Base-by-base conservation (phyloP, 2,797 vertebrate genomes). In the Hydrocynus forskahlii region DNA sequence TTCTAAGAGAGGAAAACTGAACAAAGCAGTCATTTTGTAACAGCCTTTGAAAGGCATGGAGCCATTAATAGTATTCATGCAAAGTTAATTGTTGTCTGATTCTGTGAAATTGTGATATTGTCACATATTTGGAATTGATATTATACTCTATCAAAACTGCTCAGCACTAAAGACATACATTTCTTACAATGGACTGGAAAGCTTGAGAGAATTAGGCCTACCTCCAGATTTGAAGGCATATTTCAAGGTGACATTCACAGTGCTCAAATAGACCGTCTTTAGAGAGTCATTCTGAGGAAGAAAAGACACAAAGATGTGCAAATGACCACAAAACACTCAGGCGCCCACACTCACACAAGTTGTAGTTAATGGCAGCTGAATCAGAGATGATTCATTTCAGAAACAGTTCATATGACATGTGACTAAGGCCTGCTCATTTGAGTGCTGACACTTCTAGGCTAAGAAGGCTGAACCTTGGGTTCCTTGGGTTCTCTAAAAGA, bases 201-300 rank as follows among this genome's bases (percentile, higher is more conserved):
- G 7, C 40, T 87, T 50, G 66, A 57, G 21, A 4, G 40, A 29
- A 2, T 68, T 62, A n/a, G 21, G 45, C 77, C 80, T 89, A 95
- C 94, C 77, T 75, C 45, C 63, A 23, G 38, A 17, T 9, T 0
- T 35, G 0, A 93, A 85, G 19, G 89, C 57, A 79, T 94, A 94
- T 7, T 0, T 0, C 43, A 95, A 38, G 0, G 0, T 0, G 57
- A 92, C 89, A 21, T 81, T 55, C 76, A 95, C 0, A 0, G 8
- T 0, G 4, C 84, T 12, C 0, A 93, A 89, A 23, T 79, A 94
- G 68, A 86, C 89, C 0, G 0, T 21, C 0, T 92, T 87, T 0
- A 76, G 4, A 0, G 72, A 38, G 5, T 3, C 7, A 55, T 83
- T 91, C 94, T 95, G 54, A 78, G 83, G 86, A 66, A 74, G 2